phyloP scores from a whole-genome alignment of 2,113 vertebrate species.

The Vicugna pacos region DNA sequence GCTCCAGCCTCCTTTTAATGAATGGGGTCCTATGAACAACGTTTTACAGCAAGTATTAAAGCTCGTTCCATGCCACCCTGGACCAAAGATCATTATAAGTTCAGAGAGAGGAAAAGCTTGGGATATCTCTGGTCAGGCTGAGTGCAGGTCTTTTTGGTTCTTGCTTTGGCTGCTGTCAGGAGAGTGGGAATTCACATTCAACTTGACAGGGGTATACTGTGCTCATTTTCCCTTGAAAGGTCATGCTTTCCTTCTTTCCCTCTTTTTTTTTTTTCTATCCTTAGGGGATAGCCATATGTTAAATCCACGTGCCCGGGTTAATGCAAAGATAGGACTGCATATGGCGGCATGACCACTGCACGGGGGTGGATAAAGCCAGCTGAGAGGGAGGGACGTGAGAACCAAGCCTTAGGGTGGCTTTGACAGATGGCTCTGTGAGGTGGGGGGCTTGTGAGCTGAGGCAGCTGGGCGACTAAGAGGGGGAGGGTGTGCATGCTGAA shows the following conservation, averaged over 20 bases:
- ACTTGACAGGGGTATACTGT: neutral
- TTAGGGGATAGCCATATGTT: neutral
- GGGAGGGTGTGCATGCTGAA: neutral
- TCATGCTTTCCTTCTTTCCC: neutral
- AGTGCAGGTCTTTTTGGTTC: neutral
- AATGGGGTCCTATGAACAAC: neutral
- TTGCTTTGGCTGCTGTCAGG: neutral
- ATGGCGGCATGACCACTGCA: neutral
- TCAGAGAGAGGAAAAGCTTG: neutral
- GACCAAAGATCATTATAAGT: neutral
- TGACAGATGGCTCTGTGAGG: neutral
- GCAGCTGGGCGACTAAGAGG: neutral
- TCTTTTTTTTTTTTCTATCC: neutral
- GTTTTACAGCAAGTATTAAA: neutral
- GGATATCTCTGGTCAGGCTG: neutral
- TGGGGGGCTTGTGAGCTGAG: too few species aligned
- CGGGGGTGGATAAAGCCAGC: neutral
- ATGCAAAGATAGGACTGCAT: neutral
- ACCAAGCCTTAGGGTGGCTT: neutral
- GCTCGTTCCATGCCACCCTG: rapidly evolving
- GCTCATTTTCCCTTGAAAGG: constrained; percentile 10
- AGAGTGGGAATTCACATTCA: neutral
- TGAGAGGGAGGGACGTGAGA: neutral
- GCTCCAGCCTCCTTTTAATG: neutral
- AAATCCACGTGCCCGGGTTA: neutral